Percentiles rank a stretch among this genome's conserved stretches.
Conservation (phyloP, 2,888 invertebrate species). For the Orchesellides sinensis region DNA sequence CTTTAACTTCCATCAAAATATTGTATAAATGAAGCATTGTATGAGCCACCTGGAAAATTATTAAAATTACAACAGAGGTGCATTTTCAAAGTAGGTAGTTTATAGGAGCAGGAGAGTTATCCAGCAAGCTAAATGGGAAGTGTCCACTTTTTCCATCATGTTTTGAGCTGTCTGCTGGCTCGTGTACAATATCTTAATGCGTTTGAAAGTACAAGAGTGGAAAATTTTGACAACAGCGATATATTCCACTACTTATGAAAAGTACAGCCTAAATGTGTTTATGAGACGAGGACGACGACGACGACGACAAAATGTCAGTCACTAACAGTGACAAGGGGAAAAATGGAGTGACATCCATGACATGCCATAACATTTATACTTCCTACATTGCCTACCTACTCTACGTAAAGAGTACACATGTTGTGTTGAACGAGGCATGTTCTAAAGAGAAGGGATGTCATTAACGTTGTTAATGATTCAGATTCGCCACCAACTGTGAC, state of each 20-base stretch:
- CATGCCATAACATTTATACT: conserved; percentile 61
- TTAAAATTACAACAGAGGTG: too few species aligned
- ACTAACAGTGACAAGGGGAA: conserved; percentile 55
- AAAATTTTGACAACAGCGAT: not conserved
- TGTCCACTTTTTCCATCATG: too few species aligned
- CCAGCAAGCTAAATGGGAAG: too few species aligned
- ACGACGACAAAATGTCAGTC: conserved; percentile 57
- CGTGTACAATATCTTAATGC: too few species aligned
- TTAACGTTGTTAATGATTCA: conserved; percentile 56
- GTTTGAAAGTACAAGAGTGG: too few species aligned
- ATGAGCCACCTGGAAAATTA: too few species aligned
- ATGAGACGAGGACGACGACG: too few species aligned
- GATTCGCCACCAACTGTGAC: conserved; percentile 49
- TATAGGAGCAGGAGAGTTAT: too few species aligned
- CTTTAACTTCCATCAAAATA: too few species aligned
- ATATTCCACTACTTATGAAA: not conserved
- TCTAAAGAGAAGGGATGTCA: conserved; percentile 30
- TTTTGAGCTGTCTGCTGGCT: too few species aligned
- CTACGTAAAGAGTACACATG: not conserved
- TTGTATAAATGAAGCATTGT: too few species aligned
- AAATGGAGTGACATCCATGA: conserved; percentile 64
- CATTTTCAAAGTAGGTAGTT: too few species aligned
- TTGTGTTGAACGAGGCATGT: not conserved
- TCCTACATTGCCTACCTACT: conserved; percentile 13
- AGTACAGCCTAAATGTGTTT: not conserved